A percentile compares a stretch with the other conserved stretches of the same genome.
These are phyloP conservation scores for Myiopsitta monachus DNA, from an alignment of 2,113 vertebrate species.

Conservation along the genomic window DNA sequence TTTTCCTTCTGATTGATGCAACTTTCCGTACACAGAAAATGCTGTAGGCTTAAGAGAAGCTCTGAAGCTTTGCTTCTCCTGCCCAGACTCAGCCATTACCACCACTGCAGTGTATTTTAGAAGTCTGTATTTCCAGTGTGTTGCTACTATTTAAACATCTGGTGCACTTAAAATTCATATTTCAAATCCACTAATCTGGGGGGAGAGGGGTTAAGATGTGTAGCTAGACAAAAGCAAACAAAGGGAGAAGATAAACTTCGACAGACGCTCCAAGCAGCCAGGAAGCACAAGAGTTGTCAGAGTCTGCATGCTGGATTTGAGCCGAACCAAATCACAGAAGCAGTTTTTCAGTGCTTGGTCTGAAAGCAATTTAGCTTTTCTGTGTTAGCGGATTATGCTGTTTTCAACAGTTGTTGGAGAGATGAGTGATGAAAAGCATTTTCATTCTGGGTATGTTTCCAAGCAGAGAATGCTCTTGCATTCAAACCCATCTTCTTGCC, in stretches of 20 bases:
- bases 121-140: neutral
- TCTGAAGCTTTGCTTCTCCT: neutral
- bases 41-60: neutral
- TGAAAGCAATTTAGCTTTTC: slow-evolving; percentile 63
- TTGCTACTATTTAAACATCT: neutral
- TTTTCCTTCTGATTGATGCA: neutral
- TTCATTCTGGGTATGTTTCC: slow-evolving; percentile 13
- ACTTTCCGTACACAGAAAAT: neutral
- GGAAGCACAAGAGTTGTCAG: neutral
- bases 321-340: slow-evolving; percentile 2
- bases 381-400: slow-evolving; percentile 53
- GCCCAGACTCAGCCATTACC: neutral
- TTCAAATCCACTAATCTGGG: neutral
- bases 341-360: neutral
- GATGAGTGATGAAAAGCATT: slow-evolving; percentile 46
- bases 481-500: neutral
- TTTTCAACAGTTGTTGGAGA: slow-evolving; percentile 58
- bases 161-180: neutral
- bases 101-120: neutral
- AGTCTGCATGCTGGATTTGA: neutral
- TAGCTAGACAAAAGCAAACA: neutral
- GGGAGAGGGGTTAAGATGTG: neutral
- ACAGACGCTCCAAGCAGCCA: neutral
- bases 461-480: slow-evolving; percentile 10
- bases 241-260: neutral